These are phyloP conservation scores for Eremobia ochroleuca DNA, from an alignment of 2,888 invertebrate genomes.

Conservation along the genomic window DNA sequence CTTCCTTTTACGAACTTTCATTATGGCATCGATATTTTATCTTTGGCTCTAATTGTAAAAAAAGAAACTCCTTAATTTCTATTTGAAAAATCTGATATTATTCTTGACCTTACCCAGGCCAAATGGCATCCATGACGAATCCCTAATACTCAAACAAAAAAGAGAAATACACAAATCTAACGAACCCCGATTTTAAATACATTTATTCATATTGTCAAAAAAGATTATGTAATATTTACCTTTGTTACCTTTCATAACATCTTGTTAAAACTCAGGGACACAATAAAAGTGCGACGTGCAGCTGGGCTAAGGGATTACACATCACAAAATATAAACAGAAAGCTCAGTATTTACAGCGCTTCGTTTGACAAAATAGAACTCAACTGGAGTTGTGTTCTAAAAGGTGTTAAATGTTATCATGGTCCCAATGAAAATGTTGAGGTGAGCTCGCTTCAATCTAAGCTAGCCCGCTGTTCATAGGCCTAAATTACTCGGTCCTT, in stretches of 20 bases:
- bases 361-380: too few relatives aligned
- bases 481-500: too few relatives aligned
- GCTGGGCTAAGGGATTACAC: conserved; percentile 19
- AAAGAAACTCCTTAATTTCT: too few relatives aligned
- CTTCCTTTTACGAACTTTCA: background rate
- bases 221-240: conserved; percentile 19
- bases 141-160: background rate
- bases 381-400: too few relatives aligned
- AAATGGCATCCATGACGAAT: background rate
- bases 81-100: background rate
- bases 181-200: background rate
- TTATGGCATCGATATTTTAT: background rate
- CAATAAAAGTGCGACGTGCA: conserved; percentile 46
- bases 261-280: conserved; percentile 51
- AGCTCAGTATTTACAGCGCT: too few relatives aligned
- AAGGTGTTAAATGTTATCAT: too few relatives aligned
- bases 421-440: too few relatives aligned
- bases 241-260: conserved; percentile 30
- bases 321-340: conserved; percentile 8
- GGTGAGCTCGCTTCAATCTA: too few relatives aligned
- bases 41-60: background rate
- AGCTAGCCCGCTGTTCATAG: too few relatives aligned
- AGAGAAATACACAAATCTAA: background rate
- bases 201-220: conserved; percentile 7
- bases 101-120: too few relatives aligned